Conservation (phyloP, 2,113 vertebrate genomes). For the Otolemur garnettii region DNA sequence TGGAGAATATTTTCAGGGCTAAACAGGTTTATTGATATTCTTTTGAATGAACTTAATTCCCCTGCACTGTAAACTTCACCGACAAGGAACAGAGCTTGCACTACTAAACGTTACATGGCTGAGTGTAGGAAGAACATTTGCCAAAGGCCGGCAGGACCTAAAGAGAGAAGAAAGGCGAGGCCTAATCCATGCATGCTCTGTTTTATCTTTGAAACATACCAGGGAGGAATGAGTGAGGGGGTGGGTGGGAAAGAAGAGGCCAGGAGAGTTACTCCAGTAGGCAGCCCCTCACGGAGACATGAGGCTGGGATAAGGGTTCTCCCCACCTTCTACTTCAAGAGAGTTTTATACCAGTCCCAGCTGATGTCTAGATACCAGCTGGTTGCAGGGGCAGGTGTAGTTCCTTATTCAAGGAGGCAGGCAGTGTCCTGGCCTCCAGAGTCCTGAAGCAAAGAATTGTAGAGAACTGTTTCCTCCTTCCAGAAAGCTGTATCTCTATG, state of each 20-base stretch:
- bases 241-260: background rate
- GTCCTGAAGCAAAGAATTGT: background rate
- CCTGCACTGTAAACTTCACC: background rate
- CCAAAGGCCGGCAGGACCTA: background rate
- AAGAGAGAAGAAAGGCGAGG: background rate
- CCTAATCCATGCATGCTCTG: fast-evolving
- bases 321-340: background rate
- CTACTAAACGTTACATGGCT: background rate
- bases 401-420: background rate
- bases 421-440: background rate
- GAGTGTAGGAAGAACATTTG: background rate
- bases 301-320: background rate
- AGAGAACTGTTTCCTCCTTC: background rate
- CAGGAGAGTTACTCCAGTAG: background rate
- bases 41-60: background rate
- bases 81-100: background rate
- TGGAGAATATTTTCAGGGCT: background rate
- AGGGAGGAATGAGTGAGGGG: background rate
- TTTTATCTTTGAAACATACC: background rate
- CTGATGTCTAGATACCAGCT: background rate
- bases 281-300: background rate
- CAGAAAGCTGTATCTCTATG: slow-evolving; percentile 96
- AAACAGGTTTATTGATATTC: background rate
- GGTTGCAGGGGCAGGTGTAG: background rate
- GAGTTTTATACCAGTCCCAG: background rate